Conservation (phyloP, 2,888 invertebrate genomes). For the Cheilosia scutellata region DNA sequence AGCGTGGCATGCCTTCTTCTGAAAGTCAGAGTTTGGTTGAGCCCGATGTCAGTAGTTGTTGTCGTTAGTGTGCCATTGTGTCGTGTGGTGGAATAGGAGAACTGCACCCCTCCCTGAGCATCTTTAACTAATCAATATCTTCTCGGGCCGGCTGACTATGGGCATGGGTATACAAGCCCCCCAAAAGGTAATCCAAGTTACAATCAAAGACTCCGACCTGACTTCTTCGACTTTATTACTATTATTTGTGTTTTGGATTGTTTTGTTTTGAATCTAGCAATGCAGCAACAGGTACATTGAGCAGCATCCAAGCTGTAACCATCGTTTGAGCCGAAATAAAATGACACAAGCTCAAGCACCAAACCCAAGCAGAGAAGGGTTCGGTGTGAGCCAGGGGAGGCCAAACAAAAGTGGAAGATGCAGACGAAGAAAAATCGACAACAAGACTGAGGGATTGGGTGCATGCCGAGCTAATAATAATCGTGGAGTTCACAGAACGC, state of each 20-base stretch:
- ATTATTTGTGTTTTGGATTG: constrained; percentile 60
- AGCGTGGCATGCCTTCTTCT: constrained; percentile 66
- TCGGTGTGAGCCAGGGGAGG: constrained; percentile 21
- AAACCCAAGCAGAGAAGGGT: constrained; percentile 12
- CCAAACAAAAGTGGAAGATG: constrained; percentile 2
- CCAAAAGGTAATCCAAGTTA: constrained; percentile 75
- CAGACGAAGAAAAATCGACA: constrained; percentile 60
- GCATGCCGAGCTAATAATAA: constrained; percentile 80
- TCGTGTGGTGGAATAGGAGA: constrained; percentile 46
- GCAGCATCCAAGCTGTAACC: constrained; percentile 56
- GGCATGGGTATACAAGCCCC: constrained; percentile 62
- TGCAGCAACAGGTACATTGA: constrained; percentile 66
- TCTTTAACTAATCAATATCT: constrained; percentile 74
- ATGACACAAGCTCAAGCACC: constrained; percentile 31
- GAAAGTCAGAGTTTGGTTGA: constrained; percentile 52
- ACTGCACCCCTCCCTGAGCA: constrained; percentile 52
- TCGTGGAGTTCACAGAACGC: constrained; percentile 84
- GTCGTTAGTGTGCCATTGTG: constrained; percentile 69
- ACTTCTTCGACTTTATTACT: constrained; percentile 75
- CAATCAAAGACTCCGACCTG: constrained; percentile 76
- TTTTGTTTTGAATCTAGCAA: constrained; percentile 13
- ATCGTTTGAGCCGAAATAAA: constrained; percentile 42
- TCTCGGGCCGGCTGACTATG: constrained; percentile 35
- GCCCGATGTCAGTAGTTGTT: constrained; percentile 33
- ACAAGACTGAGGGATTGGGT: constrained; percentile 72